Base-by-base conservation (phyloP, 2,797 vertebrate species). In the Enteromius trimaculatus region DNA sequence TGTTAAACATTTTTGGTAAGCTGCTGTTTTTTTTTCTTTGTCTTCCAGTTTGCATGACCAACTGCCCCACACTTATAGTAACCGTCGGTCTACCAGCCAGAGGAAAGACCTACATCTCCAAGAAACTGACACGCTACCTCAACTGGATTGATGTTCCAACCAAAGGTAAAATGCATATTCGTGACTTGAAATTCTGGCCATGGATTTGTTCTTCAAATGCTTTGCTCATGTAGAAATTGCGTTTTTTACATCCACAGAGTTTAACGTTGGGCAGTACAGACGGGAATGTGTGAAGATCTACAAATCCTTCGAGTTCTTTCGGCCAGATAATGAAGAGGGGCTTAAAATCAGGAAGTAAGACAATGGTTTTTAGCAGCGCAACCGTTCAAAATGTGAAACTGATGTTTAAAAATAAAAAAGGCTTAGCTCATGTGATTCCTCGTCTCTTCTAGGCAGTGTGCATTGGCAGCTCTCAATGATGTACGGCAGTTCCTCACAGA, bases 91-190 rank as follows among this genome's bases (percentile, higher is more conserved):
- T 99, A 42, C 98, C 98, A 55, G 98, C 98, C 79, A 93, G 98
- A 89, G 98, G 98, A 78, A 99, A 99, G 92, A 99, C 98, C 3
- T 99, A 98, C 86, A 99, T 99, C 92, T 99, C 98, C 5, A 99
- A 99, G 92, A 99, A 99, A 92, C 92, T 99, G 89, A 99, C 98
- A 0, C 97, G 98, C 87, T 99, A 99, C 91, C 95, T 99, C 31
- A 99, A 99, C 92, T 99, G 98, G 98, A 99, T 99, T 2, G 98
- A 97, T 1, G 98, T 99, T 49, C 96, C 97, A 69, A 99, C 98
- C 2, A 97, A 96, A 95, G 98, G 98, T 99, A 14, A 21, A 37
- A 60, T 23, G 29, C 21, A 58, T 51, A 37, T 29, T 47, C 1
- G 23, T 64, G n/a, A 71, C 42, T 29, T 51, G 4, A 78, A 49